A percentile compares a stretch with the other conserved stretches of the same genome.
phyloP scores from a whole-genome alignment of 1,140 invertebrate genomes.

The Tetragnatha versicolor region DNA sequence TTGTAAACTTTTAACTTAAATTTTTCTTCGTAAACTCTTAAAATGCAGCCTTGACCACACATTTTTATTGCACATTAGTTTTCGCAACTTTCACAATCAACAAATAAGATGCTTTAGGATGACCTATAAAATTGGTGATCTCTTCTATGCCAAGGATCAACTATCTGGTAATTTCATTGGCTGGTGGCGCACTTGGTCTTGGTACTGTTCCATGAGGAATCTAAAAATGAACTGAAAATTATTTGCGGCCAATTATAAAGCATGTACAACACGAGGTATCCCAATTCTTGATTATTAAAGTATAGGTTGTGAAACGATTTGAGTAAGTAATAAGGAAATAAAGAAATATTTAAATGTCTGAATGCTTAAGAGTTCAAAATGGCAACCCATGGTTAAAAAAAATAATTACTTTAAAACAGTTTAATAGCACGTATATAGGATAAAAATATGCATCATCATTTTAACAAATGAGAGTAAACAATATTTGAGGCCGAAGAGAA shows the following conservation, averaged over 20 bases:
- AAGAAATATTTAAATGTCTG: not conserved
- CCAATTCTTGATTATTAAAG: not conserved
- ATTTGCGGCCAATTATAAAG: not conserved
- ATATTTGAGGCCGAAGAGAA: not conserved
- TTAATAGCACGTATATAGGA: not conserved
- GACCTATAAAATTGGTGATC: no score
- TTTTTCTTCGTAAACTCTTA: no score
- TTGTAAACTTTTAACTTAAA: no score
- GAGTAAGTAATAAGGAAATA: not conserved
- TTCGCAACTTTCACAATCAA: no score
- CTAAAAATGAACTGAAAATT: not conserved
- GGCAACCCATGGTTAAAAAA: not conserved
- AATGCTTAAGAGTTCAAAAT: not conserved
- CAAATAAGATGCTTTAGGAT: no score
- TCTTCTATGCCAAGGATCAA: no score
- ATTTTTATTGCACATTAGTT: no score
- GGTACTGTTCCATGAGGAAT: not conserved
- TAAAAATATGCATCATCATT: no score
- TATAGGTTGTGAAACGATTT: not conserved
- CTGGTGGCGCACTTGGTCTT: not conserved
- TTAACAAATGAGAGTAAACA: not conserved
- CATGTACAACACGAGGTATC: not conserved
- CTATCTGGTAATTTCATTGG: no score
- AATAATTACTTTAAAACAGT: not conserved
- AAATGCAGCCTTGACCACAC: no score